Evolutionary conservation across 2,888 invertebrate genomes (phyloP).

Genomic region (Rhagonycha fulva): DNA sequence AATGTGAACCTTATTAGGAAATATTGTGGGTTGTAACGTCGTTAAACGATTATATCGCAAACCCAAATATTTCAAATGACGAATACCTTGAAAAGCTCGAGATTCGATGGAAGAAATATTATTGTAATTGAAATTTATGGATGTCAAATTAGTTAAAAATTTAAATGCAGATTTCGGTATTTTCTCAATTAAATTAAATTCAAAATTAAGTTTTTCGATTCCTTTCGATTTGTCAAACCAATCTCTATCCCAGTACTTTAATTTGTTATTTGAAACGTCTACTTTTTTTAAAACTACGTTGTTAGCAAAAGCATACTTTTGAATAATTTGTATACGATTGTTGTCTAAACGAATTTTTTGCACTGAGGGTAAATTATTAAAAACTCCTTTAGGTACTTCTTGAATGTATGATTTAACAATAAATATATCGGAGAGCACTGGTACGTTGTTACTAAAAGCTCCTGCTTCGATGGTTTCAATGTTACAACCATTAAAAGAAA

Average conservation of each 20-base stretch:
- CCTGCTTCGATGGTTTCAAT: constrained; percentile 23
- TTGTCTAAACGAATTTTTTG: constrained; percentile 31
- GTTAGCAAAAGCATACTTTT: constrained; percentile 34
- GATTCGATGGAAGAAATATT: constrained; percentile 36
- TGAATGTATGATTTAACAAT: constrained; percentile 20
- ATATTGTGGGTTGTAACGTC: constrained; percentile 31
- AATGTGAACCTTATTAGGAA: constrained; percentile 31
- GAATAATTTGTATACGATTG: constrained; percentile 34
- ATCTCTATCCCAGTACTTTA: constrained; percentile 36
- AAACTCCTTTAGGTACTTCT: constrained; percentile 26
- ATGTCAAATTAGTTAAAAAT: constrained; percentile 28
- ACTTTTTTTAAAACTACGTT: constrained; percentile 30
- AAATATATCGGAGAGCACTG: constrained; percentile 17
- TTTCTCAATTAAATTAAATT: constrained; percentile 32
- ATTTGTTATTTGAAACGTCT: constrained; percentile 27
- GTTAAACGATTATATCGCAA: constrained; percentile 37
- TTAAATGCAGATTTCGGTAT: constrained; percentile 37
- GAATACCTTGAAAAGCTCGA: constrained; percentile 36
- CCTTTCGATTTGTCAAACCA: constrained; percentile 38
- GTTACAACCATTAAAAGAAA: constrained; percentile 28
- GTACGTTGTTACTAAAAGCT: constrained; percentile 29
- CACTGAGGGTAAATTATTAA: constrained; percentile 29
- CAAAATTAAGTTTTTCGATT: constrained; percentile 36
- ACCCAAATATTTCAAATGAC: constrained; percentile 36
- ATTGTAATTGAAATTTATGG: constrained; percentile 37